phyloP scores from a whole-genome alignment of 1,140 invertebrate species.

The Solenopsis fugax region DNA sequence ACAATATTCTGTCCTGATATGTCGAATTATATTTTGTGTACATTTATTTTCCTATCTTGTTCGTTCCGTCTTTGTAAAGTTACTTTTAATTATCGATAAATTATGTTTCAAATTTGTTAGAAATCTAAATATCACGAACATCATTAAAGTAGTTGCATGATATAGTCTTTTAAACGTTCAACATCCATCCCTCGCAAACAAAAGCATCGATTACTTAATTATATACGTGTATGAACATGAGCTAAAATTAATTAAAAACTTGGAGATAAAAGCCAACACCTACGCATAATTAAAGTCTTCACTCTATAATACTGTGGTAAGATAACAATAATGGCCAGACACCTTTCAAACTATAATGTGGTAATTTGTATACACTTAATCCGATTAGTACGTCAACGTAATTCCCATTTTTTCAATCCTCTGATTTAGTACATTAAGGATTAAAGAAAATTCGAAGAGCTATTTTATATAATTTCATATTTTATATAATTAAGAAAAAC shows the following conservation, averaged over 20 bases:
- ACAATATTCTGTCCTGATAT: background rate
- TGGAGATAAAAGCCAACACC: background rate
- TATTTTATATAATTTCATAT: background rate
- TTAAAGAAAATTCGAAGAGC: background rate
- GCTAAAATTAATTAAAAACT: constrained; percentile 54
- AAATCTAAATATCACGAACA: background rate
- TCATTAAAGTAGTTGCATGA: background rate
- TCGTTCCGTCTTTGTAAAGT: background rate
- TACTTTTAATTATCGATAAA: background rate
- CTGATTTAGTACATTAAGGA: background rate
- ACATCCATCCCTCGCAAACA: background rate
- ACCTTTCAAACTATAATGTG: constrained; percentile 18
- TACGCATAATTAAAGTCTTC: background rate
- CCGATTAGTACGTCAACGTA: background rate
- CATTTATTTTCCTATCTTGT: background rate
- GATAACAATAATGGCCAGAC: background rate
- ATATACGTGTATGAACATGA: constrained; percentile 5
- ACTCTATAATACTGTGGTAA: background rate
- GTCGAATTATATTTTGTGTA: background rate
- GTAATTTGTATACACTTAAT: background rate
- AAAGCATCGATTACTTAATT: constrained; percentile 20
- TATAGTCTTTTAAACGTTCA: background rate
- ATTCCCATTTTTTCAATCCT: background rate
- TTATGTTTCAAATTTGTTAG: background rate
- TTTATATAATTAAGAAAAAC: background rate